Base-by-base conservation (phyloP, 2,113 vertebrate genomes). In the Psittacus erithacus region DNA sequence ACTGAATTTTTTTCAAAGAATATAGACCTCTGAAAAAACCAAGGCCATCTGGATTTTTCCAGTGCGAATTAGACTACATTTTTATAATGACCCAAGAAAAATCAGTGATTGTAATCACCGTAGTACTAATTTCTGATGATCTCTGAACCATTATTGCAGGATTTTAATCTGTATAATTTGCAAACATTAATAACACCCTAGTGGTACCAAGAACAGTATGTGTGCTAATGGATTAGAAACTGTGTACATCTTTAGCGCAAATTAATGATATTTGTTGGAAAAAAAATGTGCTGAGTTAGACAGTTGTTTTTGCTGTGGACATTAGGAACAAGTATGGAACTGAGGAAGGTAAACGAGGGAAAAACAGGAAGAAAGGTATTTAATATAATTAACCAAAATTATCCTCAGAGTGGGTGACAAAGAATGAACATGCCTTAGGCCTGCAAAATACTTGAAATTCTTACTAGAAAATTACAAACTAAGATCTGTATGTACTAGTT, bases 371-470 rank as follows among this genome's bases (percentile, higher is more conserved):
- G 18, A 12, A 85, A 35, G 52, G 52, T 5, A 33, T 74, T 41
- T 23, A 22, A 17, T 73, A 16, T 20, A 11, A 62, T 47, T 65
- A 39, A 29, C 4, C 2, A 63, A 68, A 82, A 38, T 65, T 53
- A 10, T 31, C 31, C 1, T n/a, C 4, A 27, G 28, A 38, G 7
- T 41, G 1, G 1, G 43, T 1, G 2, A 41, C 17, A 44, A 5
- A 62, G 71, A 68, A 68, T 31, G 4, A 63, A 20, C 23, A 41
- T 43, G 17, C 6, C 10, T 74, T 59, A 57, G 23, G 22, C 9
- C 23, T 53, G 4, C 13, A 67, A 15, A 11, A 28, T 17, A n/a
- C 3, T 71, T 90, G 27, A 79, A 59, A 52, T 10, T 0, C 24
- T 39, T 3, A 47, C 53, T 50, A 59, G 15, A 92, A 90, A 43